Percentiles rank a stretch among this genome's conserved stretches.
Evolutionary conservation across 2,113 vertebrate genomes (phyloP).

Genomic region (Myiozetetes cayanensis): DNA sequence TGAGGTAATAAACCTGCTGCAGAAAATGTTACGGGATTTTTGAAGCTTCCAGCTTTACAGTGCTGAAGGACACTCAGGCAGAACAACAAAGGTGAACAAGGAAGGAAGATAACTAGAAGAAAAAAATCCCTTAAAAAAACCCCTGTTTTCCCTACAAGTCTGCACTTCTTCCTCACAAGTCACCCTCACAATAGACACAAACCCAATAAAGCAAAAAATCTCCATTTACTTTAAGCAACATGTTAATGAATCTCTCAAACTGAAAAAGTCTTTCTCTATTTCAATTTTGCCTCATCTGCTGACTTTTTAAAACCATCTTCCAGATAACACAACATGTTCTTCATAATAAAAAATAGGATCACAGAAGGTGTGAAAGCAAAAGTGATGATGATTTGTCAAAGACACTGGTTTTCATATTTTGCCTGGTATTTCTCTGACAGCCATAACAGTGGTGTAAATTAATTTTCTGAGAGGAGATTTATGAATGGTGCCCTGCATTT

Average conservation of each 20-base stretch:
- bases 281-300: not conserved
- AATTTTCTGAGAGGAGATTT: not conserved
- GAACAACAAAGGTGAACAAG: not conserved
- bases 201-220: not conserved
- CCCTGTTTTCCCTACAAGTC: not conserved
- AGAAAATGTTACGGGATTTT: not conserved
- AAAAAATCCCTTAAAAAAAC: not conserved
- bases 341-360: not conserved
- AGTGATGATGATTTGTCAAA: not conserved
- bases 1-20: not conserved
- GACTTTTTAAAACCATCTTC: not conserved
- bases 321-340: not conserved
- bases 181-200: not conserved
- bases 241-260: not conserved
- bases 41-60: not conserved
- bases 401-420: not conserved
- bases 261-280: not conserved
- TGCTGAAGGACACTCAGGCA: not conserved
- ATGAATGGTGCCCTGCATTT: not conserved
- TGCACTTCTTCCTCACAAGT: not conserved
- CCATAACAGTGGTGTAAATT: not conserved
- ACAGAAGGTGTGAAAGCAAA: not conserved
- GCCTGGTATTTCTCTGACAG: not conserved
- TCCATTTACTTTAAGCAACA: not conserved
- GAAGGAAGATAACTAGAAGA: not conserved